Conservation (phyloP, 2,888 invertebrate species). For the Drosophila tripunctata region DNA sequence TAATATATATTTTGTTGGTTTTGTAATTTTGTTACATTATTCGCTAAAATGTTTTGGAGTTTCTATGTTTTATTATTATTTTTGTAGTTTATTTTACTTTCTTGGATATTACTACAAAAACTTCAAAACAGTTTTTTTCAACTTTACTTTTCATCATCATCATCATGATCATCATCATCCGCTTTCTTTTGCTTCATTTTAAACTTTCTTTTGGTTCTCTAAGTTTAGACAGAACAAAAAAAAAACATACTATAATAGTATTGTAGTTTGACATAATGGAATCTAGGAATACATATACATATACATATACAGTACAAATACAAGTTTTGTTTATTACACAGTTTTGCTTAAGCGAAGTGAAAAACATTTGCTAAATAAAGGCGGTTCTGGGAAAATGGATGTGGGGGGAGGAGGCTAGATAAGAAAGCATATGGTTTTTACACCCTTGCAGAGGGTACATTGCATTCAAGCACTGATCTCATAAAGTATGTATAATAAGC, state of each 20-base stretch:
- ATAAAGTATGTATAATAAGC: no score
- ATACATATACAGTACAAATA: slow-evolving; percentile 27
- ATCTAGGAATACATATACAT: slow-evolving; percentile 48
- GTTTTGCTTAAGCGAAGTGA: slow-evolving; percentile 25
- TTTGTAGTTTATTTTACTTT: slow-evolving; percentile 3
- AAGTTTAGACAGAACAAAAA: slow-evolving; percentile 21
- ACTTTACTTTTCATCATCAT: not conserved
- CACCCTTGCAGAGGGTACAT: no score
- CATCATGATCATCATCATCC: not conserved
- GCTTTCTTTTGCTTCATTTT: not conserved
- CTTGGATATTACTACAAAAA: slow-evolving; percentile 30
- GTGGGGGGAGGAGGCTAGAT: no score
- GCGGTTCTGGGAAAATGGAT: no score
- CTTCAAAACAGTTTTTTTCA: not conserved
- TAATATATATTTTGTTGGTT: slow-evolving; percentile 32
- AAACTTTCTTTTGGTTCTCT: slow-evolving; percentile 10
- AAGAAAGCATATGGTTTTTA: no score
- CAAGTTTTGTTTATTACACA: slow-evolving; percentile 21
- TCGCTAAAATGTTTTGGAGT: slow-evolving; percentile 50
- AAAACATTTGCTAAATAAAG: slow-evolving; percentile 20
- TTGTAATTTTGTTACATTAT: slow-evolving; percentile 38
- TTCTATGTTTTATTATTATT: slow-evolving; percentile 8
- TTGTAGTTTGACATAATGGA: slow-evolving; percentile 21
- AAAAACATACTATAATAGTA: slow-evolving; percentile 1
- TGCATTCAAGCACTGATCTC: no score